Base-by-base conservation (phyloP, 2,888 invertebrate genomes). In the Lochmaea capreae region DNA sequence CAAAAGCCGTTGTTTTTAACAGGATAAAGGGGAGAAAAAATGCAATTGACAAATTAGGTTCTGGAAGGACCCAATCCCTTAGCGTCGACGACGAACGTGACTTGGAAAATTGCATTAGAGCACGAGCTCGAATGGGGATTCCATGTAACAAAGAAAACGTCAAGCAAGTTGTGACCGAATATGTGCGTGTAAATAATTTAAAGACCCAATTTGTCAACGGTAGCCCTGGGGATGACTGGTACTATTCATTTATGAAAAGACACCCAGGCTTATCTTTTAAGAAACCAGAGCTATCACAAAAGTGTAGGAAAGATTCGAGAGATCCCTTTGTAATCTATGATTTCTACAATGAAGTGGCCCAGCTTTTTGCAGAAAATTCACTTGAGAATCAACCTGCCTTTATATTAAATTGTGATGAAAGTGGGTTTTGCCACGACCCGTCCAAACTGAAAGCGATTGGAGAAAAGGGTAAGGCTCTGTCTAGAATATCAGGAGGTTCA, bases 331-430 rank as follows among this genome's bases (percentile, higher is more conserved):
- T 81, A 26, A 77, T 82, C 39, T 81, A 82, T 61, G 65, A 79
- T 58, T 82, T 81, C 69, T 81, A 77, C 75, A 72, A 76, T 33
- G 69, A 77, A 4, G 26, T 72, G 18, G 52, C 61, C 46, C 22
- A 39, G 49, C 33, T 72, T 52, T 16, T 71, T 46, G 18, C 33
- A 43, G 33, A 65, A 22, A 67, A 63, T 63, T 52, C 18, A 42
- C 66, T 72, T n/a, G 61, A 54, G 18, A 58, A 59, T 58, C 52
- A 71, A 61, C 49, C 67, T 12, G 59, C 57, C 12, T 79, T 80
- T 67, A 65, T 81, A 10, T 79, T 76, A 65, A 82, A 81, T 70
- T 67, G 74, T 49, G 81, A 81, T 70, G 81, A 82, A 70, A 75
- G 66, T 71, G 80, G 81, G 5, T 82, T 82, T 76, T 46, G 49